A percentile compares a stretch with the other conserved stretches of the same genome.
Conservation (phyloP, 92 coral and sea anemone species). For the Bergia puertoricense region DNA sequence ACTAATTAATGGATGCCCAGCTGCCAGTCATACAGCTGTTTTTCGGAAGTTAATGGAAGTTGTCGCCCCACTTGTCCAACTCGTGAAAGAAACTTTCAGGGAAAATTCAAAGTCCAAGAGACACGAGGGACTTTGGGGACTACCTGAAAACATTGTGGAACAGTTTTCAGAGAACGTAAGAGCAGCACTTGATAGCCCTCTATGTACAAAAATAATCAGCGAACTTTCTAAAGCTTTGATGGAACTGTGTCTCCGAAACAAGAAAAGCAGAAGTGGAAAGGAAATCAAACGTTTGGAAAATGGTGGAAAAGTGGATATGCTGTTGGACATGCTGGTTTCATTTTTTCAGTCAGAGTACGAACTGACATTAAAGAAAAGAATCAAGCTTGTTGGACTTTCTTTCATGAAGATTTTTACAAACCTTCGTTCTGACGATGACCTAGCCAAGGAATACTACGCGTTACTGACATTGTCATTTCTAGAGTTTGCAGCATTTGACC, state of each 20-base stretch:
- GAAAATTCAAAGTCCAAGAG: not conserved
- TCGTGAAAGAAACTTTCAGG: not conserved
- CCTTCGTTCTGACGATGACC: not conserved
- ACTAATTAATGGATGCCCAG: not conserved
- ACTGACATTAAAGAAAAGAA: not conserved
- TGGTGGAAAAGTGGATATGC: not conserved
- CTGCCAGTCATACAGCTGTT: not conserved
- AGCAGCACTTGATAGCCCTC: not conserved
- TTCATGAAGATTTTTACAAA: not conserved
- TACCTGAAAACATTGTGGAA: not conserved
- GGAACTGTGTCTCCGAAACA: not conserved
- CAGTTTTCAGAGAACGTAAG: not conserved
- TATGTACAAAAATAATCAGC: not conserved
- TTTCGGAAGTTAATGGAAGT: not conserved
- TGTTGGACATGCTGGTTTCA: not conserved
- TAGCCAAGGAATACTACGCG: not conserved
- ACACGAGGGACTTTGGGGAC: not conserved
- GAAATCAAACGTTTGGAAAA: not conserved
- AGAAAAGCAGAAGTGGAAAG: not conserved
- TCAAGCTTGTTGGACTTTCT: not conserved
- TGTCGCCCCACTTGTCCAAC: not conserved
- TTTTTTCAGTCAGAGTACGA: not conserved
- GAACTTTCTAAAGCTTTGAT: not conserved
- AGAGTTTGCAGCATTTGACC: not conserved
- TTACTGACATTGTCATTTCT: not conserved